Conservation (phyloP, 2,113 vertebrate genomes). For the Tringa solitaria region DNA sequence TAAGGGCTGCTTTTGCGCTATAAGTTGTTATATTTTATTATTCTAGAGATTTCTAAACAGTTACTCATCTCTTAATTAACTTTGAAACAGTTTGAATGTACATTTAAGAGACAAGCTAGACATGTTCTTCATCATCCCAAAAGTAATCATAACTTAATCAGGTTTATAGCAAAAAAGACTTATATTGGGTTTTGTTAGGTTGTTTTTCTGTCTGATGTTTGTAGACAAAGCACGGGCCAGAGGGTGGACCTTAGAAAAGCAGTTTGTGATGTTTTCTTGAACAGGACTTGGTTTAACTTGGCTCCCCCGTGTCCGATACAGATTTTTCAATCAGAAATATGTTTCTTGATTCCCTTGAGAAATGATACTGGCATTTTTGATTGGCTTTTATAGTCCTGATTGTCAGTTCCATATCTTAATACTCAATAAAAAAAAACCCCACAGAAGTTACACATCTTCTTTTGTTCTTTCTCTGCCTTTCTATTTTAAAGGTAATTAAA, state of each 20-base stretch:
- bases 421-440: neutral
- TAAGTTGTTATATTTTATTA: neutral
- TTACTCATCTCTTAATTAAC: conserved; percentile 40
- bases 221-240: neutral
- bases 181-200: neutral
- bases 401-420: neutral
- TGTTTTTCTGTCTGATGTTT: neutral
- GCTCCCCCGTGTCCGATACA: neutral
- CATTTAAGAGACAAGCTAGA: neutral
- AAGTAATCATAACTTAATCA: neutral
- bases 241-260: neutral
- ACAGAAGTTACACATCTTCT: neutral
- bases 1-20: neutral
- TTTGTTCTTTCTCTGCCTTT: neutral
- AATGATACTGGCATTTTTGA: neutral
- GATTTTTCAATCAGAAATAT: neutral
- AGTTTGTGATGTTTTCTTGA: neutral
- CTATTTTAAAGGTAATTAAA: neutral
- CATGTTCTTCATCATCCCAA: neutral
- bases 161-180: neutral
- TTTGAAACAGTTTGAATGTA: neutral
- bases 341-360: neutral
- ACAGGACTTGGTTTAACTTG: neutral
- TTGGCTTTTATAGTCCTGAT: neutral
- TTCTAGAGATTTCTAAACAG: conserved; percentile 10